Conservation (phyloP, 64 coral and sea anemone species). For the Trachythela sp. region DNA sequence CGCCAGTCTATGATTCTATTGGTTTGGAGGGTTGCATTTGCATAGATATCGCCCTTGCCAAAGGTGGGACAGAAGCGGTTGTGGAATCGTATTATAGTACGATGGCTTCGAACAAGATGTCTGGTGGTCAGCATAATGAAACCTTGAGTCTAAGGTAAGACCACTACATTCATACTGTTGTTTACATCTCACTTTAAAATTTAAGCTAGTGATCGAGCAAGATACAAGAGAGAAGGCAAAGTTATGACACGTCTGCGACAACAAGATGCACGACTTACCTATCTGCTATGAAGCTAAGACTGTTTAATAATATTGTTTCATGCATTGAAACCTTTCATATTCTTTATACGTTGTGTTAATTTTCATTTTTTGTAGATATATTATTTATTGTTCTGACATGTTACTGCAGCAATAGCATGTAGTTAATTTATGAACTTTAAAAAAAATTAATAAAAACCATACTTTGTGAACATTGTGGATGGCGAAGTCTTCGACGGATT, state of each 20-base stretch:
- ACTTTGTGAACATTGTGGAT: too few relatives aligned
- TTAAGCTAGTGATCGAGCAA: not conserved
- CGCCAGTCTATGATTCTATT: not conserved
- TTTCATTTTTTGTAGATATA: too few relatives aligned
- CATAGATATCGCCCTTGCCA: not conserved
- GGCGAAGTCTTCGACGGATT: too few relatives aligned
- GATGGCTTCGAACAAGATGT: not conserved
- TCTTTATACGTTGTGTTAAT: too few relatives aligned
- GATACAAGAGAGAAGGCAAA: not conserved
- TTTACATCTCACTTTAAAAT: too few relatives aligned
- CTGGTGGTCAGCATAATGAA: constrained; percentile 22
- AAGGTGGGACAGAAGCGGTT: constrained; percentile 8
- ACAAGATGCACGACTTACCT: not conserved
- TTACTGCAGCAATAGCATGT: too few relatives aligned
- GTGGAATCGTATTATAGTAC: constrained; percentile 2
- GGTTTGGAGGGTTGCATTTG: constrained; percentile 2
- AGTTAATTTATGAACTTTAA: too few relatives aligned
- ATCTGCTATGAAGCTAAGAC: constrained; percentile 9
- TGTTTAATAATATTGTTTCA: too few relatives aligned
- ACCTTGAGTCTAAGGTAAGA: not conserved
- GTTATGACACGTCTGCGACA: not conserved
- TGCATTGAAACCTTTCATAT: too few relatives aligned
- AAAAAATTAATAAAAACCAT: too few relatives aligned
- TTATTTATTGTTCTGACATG: too few relatives aligned
- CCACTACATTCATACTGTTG: not conserved